Evolutionary conservation across 2,888 invertebrate genomes (phyloP), one percentile per base, ranked within the genome.

Genomic region (Spicauda simplicius): DNA sequence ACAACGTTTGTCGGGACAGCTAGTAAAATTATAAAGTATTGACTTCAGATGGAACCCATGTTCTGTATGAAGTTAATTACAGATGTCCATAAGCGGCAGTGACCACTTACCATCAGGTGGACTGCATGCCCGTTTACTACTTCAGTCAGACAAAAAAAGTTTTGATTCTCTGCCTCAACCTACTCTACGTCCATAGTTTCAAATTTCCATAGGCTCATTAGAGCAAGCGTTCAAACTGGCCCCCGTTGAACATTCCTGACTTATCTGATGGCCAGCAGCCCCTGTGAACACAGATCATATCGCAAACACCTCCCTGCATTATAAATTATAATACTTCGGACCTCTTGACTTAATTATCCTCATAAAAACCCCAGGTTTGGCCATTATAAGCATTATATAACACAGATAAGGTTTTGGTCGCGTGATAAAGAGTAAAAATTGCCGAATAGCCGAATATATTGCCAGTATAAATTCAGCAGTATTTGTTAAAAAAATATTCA

Each of bases 221-320:
- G 41, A 41, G 41, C 14, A 41, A 41, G 41, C 41, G 14, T 41
- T 14, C 41, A 14, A 14, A 41, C 14, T 41, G 14, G 41, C 41
- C 14, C 14, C 41, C 41, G 41, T 41, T 41, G 14, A 14, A 41
- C 41, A 41, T 41, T 41, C 41, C 41, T 4, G 12, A 1, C 14
- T 41, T 41, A 41, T 45, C 45, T 45, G n/a, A 45, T 45, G 45
- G 45, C 45, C 45, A 45, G 12, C 45, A n/a, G 45, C 45, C 45
- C 45, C n/a, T 45, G 45, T 45, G 45, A 45, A 45, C 45, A 45
- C 45, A 45, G 45, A 45, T 45, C 45, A 45, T 45, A 45, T 45
- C 45, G n/a, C n/a, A 2, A 45, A 45, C 45, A 45, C 45, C n/a
- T 45, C n/a, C 45, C 45, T 45, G 45, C 7, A n/a, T n/a, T 45